Evolutionary conservation across 2,797 vertebrate species (phyloP).

Genomic region (Halcyon chelicuti): DNA sequence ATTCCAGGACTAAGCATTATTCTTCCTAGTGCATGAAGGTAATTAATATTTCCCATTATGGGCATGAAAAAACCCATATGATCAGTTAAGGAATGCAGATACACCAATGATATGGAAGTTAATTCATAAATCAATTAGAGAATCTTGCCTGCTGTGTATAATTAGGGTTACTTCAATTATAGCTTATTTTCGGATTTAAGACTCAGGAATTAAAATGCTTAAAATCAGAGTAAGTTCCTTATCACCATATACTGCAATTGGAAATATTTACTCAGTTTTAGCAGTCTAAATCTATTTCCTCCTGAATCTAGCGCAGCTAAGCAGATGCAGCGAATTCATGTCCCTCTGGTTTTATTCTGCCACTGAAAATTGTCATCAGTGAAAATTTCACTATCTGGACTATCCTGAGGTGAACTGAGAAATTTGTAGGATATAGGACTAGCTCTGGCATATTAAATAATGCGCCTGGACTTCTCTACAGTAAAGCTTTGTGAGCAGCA

Average conservation of each 20-base stretch:
- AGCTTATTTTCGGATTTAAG: constrained; percentile 51
- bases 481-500: not conserved
- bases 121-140: constrained; percentile 66
- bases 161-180: constrained; percentile 68
- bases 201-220: constrained; percentile 40
- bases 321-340: not conserved
- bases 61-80: constrained; percentile 48
- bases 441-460: not conserved
- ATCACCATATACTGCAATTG: not conserved
- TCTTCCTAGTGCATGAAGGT: constrained; percentile 60
- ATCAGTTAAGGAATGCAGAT: constrained; percentile 55
- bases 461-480: not conserved
- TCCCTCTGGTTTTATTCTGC: not conserved
- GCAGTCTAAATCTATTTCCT: not conserved
- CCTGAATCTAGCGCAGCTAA: not conserved
- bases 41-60: constrained; percentile 69
- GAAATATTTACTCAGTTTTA: not conserved
- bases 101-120: constrained; percentile 30
- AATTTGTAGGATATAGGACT: not conserved
- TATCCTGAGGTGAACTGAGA: not conserved
- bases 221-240: constrained; percentile 35
- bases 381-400: not conserved
- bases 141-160: constrained; percentile 62
- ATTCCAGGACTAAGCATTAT: constrained; percentile 69
- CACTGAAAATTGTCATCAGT: not conserved